Base-by-base conservation (phyloP, 2,113 vertebrate genomes). In the Sterna hirundo region DNA sequence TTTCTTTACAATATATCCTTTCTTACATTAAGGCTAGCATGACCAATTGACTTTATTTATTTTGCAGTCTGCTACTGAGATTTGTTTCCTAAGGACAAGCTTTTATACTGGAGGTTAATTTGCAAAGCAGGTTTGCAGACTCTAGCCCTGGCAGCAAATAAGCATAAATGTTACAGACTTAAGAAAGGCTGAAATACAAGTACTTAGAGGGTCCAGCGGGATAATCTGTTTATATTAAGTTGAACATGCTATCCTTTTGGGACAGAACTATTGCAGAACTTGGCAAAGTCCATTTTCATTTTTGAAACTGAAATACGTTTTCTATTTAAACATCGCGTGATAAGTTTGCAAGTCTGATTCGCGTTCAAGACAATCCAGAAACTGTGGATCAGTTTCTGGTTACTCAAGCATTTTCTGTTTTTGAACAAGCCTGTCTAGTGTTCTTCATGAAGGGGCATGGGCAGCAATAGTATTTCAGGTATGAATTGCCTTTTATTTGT, bases 221-320 rank as follows among this genome's bases (percentile, higher is more conserved):
- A 95, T 97, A 96, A 98, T 98, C 95, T 98, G 96, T 98, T 98
- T 98, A 98, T 97, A 97, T 97, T 96, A 97, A 97, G 96, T 94
- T 98, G 96, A 98, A 97, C 96, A 96, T 97, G 96, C 94, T 98
- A 97, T 97, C 96, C 98, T 97, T 97, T 96, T 94, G 97, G 97
- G 96, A 97, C 96, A 97, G 93, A 97, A 96, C 97, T 98, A 57
- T 96, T 98, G 94, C 89, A 96, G 96, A 96, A 92, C 94, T 98
- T 98, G 98, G 97, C 98, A 98, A 96, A 94, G 89, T 79, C 77
- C 90, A 94, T 96, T 95, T 98, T 97, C 15, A 72, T 97, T 97
- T 98, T 95, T 97, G 94, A 98, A 97, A 97, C 92, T 65, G 92
- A 97, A 98, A 86, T 97, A 93, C 81, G 6, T 97, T 98, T 97